Percentiles rank a stretch among this genome's conserved stretches.
Conservation (phyloP, 2,888 invertebrate species). For the Nasonia oneida region DNA sequence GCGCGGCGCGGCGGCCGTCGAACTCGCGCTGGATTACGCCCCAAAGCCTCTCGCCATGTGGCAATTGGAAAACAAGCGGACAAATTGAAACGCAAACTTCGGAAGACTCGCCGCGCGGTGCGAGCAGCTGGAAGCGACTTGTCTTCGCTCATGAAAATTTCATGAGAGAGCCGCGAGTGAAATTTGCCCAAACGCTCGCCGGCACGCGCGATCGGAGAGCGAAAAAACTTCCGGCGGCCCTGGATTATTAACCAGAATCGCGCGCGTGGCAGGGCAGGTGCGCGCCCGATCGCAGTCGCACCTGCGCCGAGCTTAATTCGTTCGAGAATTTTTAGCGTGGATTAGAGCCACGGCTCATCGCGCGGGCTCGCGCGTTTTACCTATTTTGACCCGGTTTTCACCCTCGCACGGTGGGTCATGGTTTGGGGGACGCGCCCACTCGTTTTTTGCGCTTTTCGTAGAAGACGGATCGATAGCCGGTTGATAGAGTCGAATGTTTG, state of each 20-base stretch:
- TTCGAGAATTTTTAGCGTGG: conserved; percentile 11
- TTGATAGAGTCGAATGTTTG: background rate
- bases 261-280: background rate
- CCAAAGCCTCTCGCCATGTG: background rate
- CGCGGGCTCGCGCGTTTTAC: background rate
- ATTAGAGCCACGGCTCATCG: background rate
- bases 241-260: conserved; percentile 43
- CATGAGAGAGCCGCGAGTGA: conserved; percentile 33
- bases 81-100: conserved; percentile 22
- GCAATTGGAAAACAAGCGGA: background rate
- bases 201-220: conserved; percentile 9
- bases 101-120: background rate
- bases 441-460: conserved; percentile 18
- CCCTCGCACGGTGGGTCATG: background rate
- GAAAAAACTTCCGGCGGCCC: conserved; percentile 42
- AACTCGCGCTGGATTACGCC: background rate
- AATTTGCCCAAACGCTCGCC: conserved; percentile 13
- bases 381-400: conserved; percentile 20
- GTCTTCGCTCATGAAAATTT: conserved; percentile 35
- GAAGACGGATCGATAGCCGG: background rate
- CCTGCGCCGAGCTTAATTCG: conserved; percentile 31
- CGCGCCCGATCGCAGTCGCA: background rate
- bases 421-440: background rate
- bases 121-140: conserved; percentile 2
- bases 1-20: background rate